Percentiles rank a stretch among this genome's conserved stretches.
Evolutionary conservation across 2,113 vertebrate genomes (phyloP).

Genomic region (Platycercus adscitus): DNA sequence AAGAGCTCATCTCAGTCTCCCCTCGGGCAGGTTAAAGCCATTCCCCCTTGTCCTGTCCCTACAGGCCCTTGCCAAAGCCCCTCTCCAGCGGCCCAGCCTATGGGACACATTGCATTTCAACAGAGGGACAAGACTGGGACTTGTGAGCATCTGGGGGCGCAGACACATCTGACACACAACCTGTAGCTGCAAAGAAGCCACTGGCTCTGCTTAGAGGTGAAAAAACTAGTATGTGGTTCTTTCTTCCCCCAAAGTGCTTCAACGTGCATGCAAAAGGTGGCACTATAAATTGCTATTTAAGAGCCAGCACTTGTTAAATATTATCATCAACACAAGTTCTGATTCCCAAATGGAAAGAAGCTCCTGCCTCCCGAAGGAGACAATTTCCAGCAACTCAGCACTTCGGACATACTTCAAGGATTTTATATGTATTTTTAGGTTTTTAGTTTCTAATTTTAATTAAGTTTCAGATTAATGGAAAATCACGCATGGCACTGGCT

Average conservation of each 20-base stretch:
- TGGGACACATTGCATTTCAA: neutral
- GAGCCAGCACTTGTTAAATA: neutral
- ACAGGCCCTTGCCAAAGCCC: neutral
- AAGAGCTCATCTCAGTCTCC: neutral
- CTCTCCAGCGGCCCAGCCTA: neutral
- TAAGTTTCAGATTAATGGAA: neutral
- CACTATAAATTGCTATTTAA: neutral
- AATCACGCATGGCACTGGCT: neutral
- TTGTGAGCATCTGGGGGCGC: neutral
- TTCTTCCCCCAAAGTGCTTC: neutral
- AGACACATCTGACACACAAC: neutral
- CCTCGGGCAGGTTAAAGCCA: neutral
- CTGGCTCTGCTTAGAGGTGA: neutral
- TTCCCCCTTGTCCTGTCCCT: neutral
- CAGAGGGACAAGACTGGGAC: neutral
- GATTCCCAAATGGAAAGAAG: neutral
- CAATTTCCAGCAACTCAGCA: neutral
- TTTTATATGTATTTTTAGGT: neutral
- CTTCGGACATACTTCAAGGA: neutral
- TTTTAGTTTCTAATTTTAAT: neutral
- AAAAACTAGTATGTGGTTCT: neutral
- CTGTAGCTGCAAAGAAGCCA: neutral
- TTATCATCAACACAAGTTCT: neutral
- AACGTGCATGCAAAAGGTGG: fast-evolving
- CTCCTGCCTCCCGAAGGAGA: neutral